These are phyloP conservation scores for Mus spretus DNA, from an alignment of 2,797 vertebrate species.

Conservation along the genomic window DNA sequence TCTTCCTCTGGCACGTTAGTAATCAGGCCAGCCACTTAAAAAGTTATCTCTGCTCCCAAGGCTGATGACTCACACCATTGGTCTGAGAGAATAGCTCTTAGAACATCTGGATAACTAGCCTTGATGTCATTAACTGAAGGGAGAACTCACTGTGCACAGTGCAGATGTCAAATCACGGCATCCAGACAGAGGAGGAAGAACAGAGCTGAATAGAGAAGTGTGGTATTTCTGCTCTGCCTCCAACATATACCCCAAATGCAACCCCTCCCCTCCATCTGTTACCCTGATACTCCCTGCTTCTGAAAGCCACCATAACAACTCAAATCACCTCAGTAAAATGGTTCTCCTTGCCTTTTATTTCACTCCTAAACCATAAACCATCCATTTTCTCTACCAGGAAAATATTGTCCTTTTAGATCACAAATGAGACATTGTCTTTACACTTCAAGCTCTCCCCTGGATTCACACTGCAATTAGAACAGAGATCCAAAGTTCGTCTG, in stretches of 20 bases:
- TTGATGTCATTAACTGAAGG: background rate
- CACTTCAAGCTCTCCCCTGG: background rate
- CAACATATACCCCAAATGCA: background rate
- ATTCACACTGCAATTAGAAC: conserved; percentile 28
- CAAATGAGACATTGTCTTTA: background rate
- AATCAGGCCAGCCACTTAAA: background rate
- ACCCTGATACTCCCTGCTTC: background rate
- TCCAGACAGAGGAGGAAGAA: background rate
- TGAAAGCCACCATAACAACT: background rate
- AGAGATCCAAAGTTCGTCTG: background rate
- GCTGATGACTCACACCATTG: background rate
- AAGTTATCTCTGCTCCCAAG: background rate
- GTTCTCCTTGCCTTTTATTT: background rate
- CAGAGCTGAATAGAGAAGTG: background rate
- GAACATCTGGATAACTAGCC: background rate
- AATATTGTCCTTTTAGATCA: conserved; percentile 45
- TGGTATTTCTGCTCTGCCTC: background rate
- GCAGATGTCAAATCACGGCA: background rate
- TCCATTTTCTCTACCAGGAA: background rate
- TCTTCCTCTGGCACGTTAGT: background rate
- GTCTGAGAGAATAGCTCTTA: conserved; percentile 19
- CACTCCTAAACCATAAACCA: background rate
- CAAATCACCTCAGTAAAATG: background rate
- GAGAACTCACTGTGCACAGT: background rate
- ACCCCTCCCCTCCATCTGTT: background rate